Evolutionary conservation across 1,140 invertebrate genomes (phyloP), one percentile per base, ranked within the genome.

Genomic region (Ips typographus): DNA sequence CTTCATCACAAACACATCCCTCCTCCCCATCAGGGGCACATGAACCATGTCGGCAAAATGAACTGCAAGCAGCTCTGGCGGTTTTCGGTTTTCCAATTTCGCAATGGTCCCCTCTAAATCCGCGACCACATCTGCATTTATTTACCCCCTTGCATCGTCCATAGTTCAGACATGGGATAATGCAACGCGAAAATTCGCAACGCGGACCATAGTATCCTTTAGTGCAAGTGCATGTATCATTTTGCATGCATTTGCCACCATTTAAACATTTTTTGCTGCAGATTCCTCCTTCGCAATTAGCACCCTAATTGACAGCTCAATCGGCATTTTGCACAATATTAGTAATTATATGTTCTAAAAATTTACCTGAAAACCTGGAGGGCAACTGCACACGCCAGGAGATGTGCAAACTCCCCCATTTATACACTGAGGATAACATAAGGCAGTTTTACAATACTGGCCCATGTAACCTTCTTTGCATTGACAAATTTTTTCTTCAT

Each of bases 171-270:
- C 93, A 95, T 1, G 93, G 92, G 74, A 95, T 91, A 52, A 94
- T 90, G 77, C 93, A 95, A 82, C 94, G 94, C 38, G 92, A 94
- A 82, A 90, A 94, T 88, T 96, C 93, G 81, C 94, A 96, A 62
- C 88, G 86, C 38, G 90, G 82, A 66, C 94, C 94, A 82, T 93
- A 95, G 80, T 92, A 95, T 44, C 94, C 94, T 81, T 91, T 93
- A 2, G 93, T 86, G 82, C 94, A 96, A 74, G 91, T 88, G 77
- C 94, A 96, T 4, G 90, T 93, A 78, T 96, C 94, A 79, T 96
- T 96, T 79, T 95, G 92, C 75, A 95, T 86, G 78, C 94, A 96
- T 84, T 96, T 96, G 5, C 94, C 94, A n/a, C 94, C 94, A 78
- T 96, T 96, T 65, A 93, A 81, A 82, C 94, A 96, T 81, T 94